Base-by-base conservation (phyloP, 2,888 invertebrate genomes). In the Alcis repandata region DNA sequence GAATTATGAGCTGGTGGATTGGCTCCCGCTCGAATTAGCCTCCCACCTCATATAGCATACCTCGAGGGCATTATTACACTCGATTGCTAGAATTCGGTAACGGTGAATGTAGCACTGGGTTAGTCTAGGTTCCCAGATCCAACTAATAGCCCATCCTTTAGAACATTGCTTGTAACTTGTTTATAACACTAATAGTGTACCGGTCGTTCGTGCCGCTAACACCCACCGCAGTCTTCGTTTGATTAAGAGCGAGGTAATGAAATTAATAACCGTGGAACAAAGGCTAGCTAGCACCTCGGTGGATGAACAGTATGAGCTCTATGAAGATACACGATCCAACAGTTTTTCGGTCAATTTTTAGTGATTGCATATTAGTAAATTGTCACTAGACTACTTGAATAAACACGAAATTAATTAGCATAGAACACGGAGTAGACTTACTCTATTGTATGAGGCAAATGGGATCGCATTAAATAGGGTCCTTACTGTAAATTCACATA, bases 181-280 rank as follows among this genome's bases (percentile, higher is more conserved):
- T 80, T 84, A 80, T 82, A 79, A 81, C 80, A 79, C 77, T 79
- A 76, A 79, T 76, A 72, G 74, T 75, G 77, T 64, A 45, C 56
- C 45, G 76, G 72, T 76, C 60, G 63, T 68, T 52, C 76, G 80
- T 78, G 79, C 78, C 72, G 77, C 80, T 80, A 80, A 86, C 86
- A 83, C 84, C 85, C 84, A 79, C 80, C 77, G 75, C 78, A 72
- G 76, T 76, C 76, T 73, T 73, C 76, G 82, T 89, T 90, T 91
- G 91, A 91, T 92, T 91, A 91, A 90, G 86, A 88, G 83, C 85
- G 82, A 84, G 82, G 85, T 90, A 91, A 91, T 91, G 89, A 89
- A 91, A 92, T 91, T 91, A 92, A 92, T 92, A 90, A 90, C 90
- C 86, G 80, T 85, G 82, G 83, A 82, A 84, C 82, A 77, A 78